Evolutionary conservation across 2,888 invertebrate genomes (phyloP), one percentile per base, ranked within the genome.

Genomic region (Petrophora chlorosata): DNA sequence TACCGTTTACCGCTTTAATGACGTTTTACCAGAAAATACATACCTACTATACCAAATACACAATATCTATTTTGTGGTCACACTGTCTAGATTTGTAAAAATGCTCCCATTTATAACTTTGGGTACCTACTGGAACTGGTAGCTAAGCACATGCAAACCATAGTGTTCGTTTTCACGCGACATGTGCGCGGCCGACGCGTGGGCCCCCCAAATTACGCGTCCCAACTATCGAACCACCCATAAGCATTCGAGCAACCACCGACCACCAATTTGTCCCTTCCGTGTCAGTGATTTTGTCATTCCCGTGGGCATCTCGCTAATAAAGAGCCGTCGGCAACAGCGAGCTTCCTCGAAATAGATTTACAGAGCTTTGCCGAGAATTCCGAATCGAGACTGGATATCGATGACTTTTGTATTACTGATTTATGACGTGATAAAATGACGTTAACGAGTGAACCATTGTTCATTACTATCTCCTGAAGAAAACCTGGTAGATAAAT

Each of bases 211-310:
- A 79, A 83, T 82, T 80, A 76, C 76, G 67, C 71, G 68, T 70
- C 65, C 71, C 64, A 65, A 73, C 73, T 71, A 73, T 74, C 73
- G 70, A 73, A 68, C 67, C 67, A 68, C 70, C 73, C 69, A 75
- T 74, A 75, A 73, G 73, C 77, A 76, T 77, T 79, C 70, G 76
- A 65, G 70, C 65, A 73, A 73, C 73, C 72, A 52, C 69, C 70
- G 64, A 72, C 76, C 73, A 70, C 76, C 79, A 80, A 86, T 85
- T 86, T 82, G 82, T 82, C 81, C 81, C 79, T 85, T 84, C 76
- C 81, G 73, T 70, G 70, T 73, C 80, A 74, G 68, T 79, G 77
- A 74, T 75, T 82, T 74, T 68, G 77, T 73, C 76, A 73, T 68
- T 71, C 71, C 72, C 71, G 59, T 64, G 63, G 73, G 71, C 71